Evolutionary conservation across 2,113 vertebrate species (phyloP).

Genomic region (Setophaga coronata): DNA sequence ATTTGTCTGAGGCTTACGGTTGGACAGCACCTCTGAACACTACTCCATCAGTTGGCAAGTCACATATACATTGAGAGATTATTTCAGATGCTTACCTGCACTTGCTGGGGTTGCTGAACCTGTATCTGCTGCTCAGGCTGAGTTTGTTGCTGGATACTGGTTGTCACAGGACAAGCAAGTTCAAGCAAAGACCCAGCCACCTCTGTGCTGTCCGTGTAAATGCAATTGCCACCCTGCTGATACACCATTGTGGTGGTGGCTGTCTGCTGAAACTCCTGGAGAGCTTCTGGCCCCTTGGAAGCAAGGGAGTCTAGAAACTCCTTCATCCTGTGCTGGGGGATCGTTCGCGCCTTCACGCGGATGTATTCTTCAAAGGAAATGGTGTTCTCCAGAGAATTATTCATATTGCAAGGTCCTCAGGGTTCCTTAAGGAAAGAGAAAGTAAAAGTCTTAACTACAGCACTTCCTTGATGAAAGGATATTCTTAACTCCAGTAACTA

Average conservation of each 20-base stretch:
- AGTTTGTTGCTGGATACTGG: constrained; percentile 81
- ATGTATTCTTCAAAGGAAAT: constrained; percentile 99
- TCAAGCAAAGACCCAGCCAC: constrained; percentile 98
- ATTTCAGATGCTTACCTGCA: constrained; percentile 74
- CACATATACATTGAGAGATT: not conserved
- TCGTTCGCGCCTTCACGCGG: constrained; percentile 93
- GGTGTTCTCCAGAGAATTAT: constrained; percentile 97
- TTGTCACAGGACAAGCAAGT: constrained; percentile 94
- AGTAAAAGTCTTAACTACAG: constrained; percentile 18
- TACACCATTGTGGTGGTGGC: constrained; percentile 93
- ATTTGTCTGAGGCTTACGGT: not conserved
- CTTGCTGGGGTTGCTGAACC: constrained; percentile 82
- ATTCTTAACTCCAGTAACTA: not conserved
- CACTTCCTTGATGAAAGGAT: not conserved
- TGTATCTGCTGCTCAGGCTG: constrained; percentile 82
- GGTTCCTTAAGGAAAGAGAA: constrained; percentile 72
- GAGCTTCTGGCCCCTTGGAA: constrained; percentile 92
- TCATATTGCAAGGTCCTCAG: constrained; percentile 86
- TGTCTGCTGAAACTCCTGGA: constrained; percentile 96
- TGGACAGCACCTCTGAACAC: not conserved
- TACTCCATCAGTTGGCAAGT: not conserved
- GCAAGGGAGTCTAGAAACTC: constrained; percentile 97
- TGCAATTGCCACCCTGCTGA: constrained; percentile 91
- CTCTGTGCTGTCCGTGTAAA: constrained; percentile 98
- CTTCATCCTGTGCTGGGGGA: constrained; percentile 99